These are phyloP conservation scores for honey bee (Apis mellifera) DNA, from an alignment of 1,140 invertebrate species.

Conservation along the genomic window Amel_HAv3.1 CM009938.2:1230001-1230500, in stretches of 20 bases:
- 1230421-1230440: background rate
- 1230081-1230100: background rate
- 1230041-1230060: background rate
- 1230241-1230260: slow-evolving; percentile 60
- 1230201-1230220: slow-evolving; percentile 6
- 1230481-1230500: too few relatives aligned
- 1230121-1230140: slow-evolving; percentile 8
- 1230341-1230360: background rate
- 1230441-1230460: background rate
- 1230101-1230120: background rate
- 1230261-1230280: slow-evolving; percentile 53
- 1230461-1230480: background rate
- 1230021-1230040: background rate
- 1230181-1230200: background rate
- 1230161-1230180: background rate
- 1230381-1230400: background rate
- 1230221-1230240: slow-evolving; percentile 54
- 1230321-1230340: slow-evolving; percentile 46
- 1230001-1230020: background rate
- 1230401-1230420: too few relatives aligned
- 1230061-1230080: background rate
- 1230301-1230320: slow-evolving; percentile 43
- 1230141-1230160: slow-evolving; percentile 22
- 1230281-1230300: slow-evolving; percentile 52
- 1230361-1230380: background rate